A percentile compares a stretch with the other conserved stretches of the same genome.
phyloP scores from a whole-genome alignment of 2,113 vertebrate genomes.

The Neotragus pygmaeus region DNA sequence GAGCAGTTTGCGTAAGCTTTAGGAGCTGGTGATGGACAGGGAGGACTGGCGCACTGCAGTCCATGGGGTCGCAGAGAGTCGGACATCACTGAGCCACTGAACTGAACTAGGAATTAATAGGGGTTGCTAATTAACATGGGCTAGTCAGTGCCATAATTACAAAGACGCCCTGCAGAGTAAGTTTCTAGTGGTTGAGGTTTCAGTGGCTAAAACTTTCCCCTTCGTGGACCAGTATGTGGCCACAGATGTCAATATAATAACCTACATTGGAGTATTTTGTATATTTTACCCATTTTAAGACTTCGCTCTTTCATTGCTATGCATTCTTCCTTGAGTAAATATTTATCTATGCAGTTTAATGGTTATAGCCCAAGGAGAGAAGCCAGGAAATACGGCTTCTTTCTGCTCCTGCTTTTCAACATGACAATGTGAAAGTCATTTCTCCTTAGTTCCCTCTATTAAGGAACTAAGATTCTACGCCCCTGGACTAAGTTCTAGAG shows the following conservation, averaged over 20 bases:
- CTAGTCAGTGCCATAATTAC: slow-evolving; percentile 9
- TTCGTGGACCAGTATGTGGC: slow-evolving; percentile 25
- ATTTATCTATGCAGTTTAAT: slow-evolving; percentile 31
- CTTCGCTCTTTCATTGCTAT: slow-evolving; percentile 38
- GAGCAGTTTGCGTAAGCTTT: background rate
- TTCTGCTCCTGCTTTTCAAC: background rate
- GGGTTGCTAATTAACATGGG: background rate
- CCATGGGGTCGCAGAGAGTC: background rate
- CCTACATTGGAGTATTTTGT: slow-evolving; percentile 21
- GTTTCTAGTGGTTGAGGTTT: slow-evolving; percentile 37
- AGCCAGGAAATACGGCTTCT: background rate
- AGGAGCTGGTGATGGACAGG: background rate
- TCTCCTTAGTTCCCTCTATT: background rate
- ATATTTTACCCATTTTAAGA: slow-evolving; percentile 34
- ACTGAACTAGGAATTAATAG: background rate
- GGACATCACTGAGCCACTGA: background rate
- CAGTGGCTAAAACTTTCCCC: slow-evolving; percentile 34
- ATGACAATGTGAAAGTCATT: background rate
- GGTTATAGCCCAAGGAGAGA: slow-evolving; percentile 1
- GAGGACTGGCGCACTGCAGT: background rate
- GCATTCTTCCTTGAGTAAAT: slow-evolving; percentile 59
- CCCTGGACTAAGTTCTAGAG: background rate
- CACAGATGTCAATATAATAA: slow-evolving; percentile 51
- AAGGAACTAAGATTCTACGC: background rate
- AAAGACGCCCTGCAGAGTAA: slow-evolving; percentile 22